Evolutionary conservation across 2,113 vertebrate species (phyloP).

Genomic region (Sturnus vulgaris): DNA sequence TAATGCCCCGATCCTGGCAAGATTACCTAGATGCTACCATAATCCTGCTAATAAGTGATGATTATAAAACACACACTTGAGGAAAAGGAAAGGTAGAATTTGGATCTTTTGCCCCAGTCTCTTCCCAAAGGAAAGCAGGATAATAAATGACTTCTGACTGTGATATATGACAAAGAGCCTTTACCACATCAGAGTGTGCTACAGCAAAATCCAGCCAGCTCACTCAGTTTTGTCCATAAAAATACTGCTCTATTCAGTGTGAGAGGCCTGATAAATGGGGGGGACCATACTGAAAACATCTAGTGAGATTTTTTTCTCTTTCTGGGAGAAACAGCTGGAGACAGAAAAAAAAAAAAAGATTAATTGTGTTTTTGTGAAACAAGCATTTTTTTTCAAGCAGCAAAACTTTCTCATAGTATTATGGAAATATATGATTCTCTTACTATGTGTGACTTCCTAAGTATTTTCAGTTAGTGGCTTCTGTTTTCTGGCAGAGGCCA

Average conservation of each 20-base stretch:
- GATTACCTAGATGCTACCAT: slow-evolving; percentile 56
- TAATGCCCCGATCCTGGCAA: slow-evolving; percentile 52
- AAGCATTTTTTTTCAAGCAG: slow-evolving; percentile 40
- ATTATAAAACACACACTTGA: slow-evolving; percentile 53
- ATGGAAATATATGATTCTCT: slow-evolving; percentile 29
- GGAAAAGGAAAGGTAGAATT: slow-evolving; percentile 54
- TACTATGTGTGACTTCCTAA: slow-evolving; percentile 44
- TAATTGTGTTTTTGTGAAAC: slow-evolving; percentile 41
- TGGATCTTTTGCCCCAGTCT: slow-evolving; percentile 61
- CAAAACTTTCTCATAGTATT: slow-evolving; percentile 8
- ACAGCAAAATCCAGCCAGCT: slow-evolving; percentile 59
- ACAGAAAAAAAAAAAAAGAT: not conserved
- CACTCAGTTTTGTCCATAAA: slow-evolving; percentile 66
- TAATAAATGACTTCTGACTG: slow-evolving; percentile 72
- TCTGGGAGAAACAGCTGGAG: not conserved
- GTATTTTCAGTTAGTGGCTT: slow-evolving; percentile 42
- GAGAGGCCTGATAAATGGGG: slow-evolving; percentile 54
- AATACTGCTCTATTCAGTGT: slow-evolving; percentile 57
- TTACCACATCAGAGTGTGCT: slow-evolving; percentile 57
- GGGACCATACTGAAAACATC: slow-evolving; percentile 43
- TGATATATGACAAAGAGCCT: slow-evolving; percentile 69
- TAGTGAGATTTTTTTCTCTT: slow-evolving; percentile 15
- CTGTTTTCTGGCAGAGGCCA: slow-evolving; percentile 38
- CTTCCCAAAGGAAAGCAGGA: slow-evolving; percentile 62
- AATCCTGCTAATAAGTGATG: slow-evolving; percentile 55